Conservation (phyloP, 2,888 invertebrate species). For the Thelaira solivaga region DNA sequence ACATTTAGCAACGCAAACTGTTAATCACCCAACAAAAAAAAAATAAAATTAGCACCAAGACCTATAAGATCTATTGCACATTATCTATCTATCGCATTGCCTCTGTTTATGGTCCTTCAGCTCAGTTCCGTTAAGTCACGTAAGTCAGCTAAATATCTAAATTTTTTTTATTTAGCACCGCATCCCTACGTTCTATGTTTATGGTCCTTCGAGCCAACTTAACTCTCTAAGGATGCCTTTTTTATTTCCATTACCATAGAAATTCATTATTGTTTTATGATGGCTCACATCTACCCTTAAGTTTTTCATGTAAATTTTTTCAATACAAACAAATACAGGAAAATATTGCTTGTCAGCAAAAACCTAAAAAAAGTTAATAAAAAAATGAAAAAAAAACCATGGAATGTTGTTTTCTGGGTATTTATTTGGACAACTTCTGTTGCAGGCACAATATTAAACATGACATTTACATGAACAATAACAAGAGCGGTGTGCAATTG, state of each 20-base stretch:
- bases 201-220: neutral
- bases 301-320: neutral
- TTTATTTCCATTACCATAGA: neutral
- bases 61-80: too few relatives aligned
- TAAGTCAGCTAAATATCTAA: too few relatives aligned
- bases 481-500: neutral
- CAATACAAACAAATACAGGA: neutral
- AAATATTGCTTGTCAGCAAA: neutral
- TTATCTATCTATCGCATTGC: too few relatives aligned
- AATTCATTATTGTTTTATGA: neutral
- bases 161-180: too few relatives aligned
- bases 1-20: too few relatives aligned
- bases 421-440: conserved; percentile 3
- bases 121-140: too few relatives aligned
- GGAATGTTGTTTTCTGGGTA: neutral
- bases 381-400: too few relatives aligned
- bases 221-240: neutral
- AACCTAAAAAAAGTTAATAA: neutral
- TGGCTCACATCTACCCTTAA: neutral
- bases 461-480: neutral
- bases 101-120: too few relatives aligned
- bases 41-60: too few relatives aligned
- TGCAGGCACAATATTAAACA: conserved; percentile 5
- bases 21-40: too few relatives aligned
- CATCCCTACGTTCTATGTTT: neutral